Percentiles rank a stretch among this genome's conserved stretches.
Evolutionary conservation across 2,113 vertebrate species (phyloP).

Genomic region (Corydoras sp.): DNA sequence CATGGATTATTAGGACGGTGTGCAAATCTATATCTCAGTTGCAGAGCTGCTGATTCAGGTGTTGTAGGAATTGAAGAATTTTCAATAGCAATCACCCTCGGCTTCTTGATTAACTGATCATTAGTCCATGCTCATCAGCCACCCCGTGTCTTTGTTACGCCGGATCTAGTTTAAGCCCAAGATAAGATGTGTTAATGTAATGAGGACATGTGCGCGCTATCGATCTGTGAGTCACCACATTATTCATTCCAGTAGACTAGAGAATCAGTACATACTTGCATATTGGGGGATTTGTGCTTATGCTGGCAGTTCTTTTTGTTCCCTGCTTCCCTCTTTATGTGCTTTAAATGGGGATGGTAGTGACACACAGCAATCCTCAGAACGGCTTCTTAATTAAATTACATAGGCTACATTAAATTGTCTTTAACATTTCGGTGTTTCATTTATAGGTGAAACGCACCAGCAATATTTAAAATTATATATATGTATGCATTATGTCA

Average conservation of each 20-base stretch:
- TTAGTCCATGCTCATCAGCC: neutral
- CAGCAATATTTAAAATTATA: too few species aligned
- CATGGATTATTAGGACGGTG: neutral
- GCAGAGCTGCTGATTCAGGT: constrained; percentile 8
- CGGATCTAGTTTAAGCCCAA: neutral
- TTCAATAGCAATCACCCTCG: constrained; percentile 26
- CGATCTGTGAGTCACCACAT: neutral
- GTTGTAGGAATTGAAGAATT: constrained; percentile 33
- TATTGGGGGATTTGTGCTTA: constrained; percentile 1
- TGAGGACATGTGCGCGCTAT: neutral
- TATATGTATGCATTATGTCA: too few species aligned
- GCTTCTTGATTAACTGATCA: neutral
- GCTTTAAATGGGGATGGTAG: neutral
- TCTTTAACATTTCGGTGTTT: too few species aligned
- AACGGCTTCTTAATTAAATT: too few species aligned
- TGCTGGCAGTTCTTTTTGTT: neutral
- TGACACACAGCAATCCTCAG: too few species aligned
- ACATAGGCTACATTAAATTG: too few species aligned
- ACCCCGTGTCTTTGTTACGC: neutral
- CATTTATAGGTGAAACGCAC: too few species aligned
- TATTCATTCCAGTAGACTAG: neutral
- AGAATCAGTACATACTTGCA: neutral
- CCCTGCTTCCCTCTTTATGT: neutral
- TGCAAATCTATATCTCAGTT: neutral
- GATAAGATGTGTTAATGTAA: neutral